A percentile compares a stretch with the other conserved stretches of the same genome.
phyloP scores from a whole-genome alignment of 1,140 invertebrate genomes.

The Zaprionus kolodkinae region DNA sequence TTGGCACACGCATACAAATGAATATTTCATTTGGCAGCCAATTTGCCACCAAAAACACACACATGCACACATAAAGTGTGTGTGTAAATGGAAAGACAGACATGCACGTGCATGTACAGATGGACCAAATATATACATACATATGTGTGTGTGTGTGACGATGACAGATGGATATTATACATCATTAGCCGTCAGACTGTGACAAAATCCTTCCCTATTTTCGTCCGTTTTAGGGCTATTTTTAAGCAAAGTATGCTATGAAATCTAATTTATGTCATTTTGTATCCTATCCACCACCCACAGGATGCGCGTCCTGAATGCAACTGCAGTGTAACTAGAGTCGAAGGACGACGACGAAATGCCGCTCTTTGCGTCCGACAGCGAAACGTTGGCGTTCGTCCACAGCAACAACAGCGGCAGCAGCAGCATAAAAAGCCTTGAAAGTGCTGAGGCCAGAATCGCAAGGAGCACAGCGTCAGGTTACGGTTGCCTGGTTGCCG shows the following conservation, averaged over 20 bases:
- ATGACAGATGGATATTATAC: constrained; percentile 64
- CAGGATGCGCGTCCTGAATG: constrained; percentile 14
- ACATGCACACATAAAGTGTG: not conserved
- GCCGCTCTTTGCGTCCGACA: constrained; percentile 21
- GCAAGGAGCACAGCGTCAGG: constrained; percentile 11
- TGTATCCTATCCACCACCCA: constrained; percentile 30
- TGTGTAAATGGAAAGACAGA: not conserved
- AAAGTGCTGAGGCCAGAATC: constrained; percentile 27
- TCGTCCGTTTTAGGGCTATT: constrained; percentile 40
- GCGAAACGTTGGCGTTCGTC: not conserved
- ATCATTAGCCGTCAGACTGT: constrained; percentile 34
- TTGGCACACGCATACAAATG: constrained; percentile 62
- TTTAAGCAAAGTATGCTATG: constrained; percentile 42
- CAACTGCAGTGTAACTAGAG: constrained; percentile 43
- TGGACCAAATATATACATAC: constrained; percentile 4
- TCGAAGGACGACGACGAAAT: constrained; percentile 57
- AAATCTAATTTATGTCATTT: constrained; percentile 67
- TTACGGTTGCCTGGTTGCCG: constrained; percentile 14
- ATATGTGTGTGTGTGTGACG: constrained; percentile 44
- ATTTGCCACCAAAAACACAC: constrained; percentile 15
- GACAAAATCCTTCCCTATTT: not conserved
- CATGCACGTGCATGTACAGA: not conserved
- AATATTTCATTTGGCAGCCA: constrained; percentile 59
- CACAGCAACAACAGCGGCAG: constrained; percentile 10
- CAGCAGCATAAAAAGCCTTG: constrained; percentile 49